Evolutionary conservation across 2,113 vertebrate genomes (phyloP).

Genomic region (Eclectus roratus): DNA sequence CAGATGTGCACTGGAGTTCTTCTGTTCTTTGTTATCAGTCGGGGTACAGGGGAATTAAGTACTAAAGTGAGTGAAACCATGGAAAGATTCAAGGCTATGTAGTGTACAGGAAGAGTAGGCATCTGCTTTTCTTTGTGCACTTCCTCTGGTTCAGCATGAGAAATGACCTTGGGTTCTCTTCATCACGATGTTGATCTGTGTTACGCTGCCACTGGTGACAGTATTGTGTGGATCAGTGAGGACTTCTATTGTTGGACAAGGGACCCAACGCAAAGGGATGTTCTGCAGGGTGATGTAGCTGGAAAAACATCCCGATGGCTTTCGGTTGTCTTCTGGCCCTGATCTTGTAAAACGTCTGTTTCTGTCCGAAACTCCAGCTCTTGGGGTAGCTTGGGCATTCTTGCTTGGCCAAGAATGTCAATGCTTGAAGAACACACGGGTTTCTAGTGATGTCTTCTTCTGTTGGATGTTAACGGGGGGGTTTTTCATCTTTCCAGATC

Average conservation of each 20-base stretch:
- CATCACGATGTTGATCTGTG: background rate
- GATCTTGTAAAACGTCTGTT: background rate
- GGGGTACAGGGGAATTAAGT: background rate
- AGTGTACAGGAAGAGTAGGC: background rate
- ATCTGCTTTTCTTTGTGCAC: background rate
- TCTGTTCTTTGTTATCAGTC: background rate
- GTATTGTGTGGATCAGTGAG: background rate
- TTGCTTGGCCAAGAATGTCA: background rate
- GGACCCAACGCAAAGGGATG: background rate
- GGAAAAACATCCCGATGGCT: background rate
- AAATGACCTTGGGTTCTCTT: background rate
- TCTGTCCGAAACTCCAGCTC: background rate
- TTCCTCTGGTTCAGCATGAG: background rate
- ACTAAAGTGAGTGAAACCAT: background rate
- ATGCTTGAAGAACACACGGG: background rate
- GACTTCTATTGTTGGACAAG: background rate
- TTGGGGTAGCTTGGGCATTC: background rate
- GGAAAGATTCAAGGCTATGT: background rate
- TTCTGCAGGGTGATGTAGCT: background rate
- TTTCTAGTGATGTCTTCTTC: background rate
- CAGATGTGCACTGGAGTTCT: background rate
- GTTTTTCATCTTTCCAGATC: constrained; percentile 79
- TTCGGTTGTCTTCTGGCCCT: background rate
- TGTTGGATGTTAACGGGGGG: constrained; percentile 16
- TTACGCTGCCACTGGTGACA: background rate